These are phyloP conservation scores for Ptilorrhoa leucosticta DNA, from an alignment of 2,113 vertebrate species.

Conservation along the genomic window DNA sequence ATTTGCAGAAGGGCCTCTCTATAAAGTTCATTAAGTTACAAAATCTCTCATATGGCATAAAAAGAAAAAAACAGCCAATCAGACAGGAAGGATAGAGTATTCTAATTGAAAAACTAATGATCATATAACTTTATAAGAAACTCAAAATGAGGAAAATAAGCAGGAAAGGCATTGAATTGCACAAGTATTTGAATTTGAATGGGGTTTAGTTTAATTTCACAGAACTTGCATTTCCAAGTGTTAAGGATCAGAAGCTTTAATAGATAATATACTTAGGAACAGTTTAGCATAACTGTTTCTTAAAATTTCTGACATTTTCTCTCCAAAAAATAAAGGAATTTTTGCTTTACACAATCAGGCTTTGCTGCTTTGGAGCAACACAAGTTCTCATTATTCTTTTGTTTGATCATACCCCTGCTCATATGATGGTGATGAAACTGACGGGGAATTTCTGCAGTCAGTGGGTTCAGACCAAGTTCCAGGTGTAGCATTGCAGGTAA, in stretches of 20 bases:
- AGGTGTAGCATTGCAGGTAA: neutral
- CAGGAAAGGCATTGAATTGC: neutral
- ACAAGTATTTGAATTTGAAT: neutral
- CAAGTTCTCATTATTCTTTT: neutral
- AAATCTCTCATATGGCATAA: neutral
- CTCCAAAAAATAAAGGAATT: neutral
- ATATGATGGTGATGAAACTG: neutral
- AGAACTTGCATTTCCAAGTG: neutral
- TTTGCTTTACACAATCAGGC: neutral
- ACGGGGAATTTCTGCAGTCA: neutral
- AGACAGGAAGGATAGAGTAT: neutral
- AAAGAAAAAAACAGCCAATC: neutral
- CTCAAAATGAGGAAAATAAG: neutral
- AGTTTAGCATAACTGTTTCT: neutral
- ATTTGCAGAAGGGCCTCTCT: neutral
- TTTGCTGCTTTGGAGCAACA: neutral
- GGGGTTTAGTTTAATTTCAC: neutral
- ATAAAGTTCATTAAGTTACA: neutral
- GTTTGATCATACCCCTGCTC: neutral
- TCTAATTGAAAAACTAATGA: neutral
- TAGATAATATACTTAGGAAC: neutral
- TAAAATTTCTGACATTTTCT: neutral
- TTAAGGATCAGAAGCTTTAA: neutral
- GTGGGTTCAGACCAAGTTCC: neutral
- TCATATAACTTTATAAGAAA: neutral